phyloP scores from a whole-genome alignment of 2,113 vertebrate genomes.

The Phoenicopterus ruber region DNA sequence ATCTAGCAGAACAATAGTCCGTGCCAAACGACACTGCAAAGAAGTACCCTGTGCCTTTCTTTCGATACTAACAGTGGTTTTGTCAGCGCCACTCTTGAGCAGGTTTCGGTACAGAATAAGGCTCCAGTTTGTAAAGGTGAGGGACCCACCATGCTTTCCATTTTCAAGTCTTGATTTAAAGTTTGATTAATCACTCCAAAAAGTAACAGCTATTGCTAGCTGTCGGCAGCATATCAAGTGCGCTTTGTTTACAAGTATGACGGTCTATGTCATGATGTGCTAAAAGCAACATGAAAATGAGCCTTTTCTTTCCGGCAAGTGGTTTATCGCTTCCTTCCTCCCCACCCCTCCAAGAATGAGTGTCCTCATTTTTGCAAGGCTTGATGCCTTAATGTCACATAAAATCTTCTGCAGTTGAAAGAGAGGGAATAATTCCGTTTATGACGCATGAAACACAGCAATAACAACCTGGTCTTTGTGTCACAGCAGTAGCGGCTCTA shows the following conservation, averaged over 20 bases:
- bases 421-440: not conserved
- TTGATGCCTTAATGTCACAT: not conserved
- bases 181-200: not conserved
- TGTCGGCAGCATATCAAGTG: not conserved
- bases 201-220: not conserved
- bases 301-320: not conserved
- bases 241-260: not conserved
- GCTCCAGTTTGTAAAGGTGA: not conserved
- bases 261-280: not conserved
- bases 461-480: not conserved
- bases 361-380: not conserved
- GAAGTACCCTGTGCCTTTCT: not conserved
- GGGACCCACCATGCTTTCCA: not conserved
- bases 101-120: not conserved
- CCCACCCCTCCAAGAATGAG: not conserved
- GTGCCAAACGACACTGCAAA: not conserved
- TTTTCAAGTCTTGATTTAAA: not conserved
- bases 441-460: not conserved
- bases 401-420: not conserved
- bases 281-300: not conserved
- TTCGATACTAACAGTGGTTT: not conserved
- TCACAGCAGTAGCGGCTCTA: not conserved
- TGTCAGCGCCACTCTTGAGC: not conserved
- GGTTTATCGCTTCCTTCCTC: not conserved
- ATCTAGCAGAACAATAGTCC: not conserved